Evolutionary conservation across 2,888 invertebrate genomes (phyloP).

Genomic region (Rhagophthalmus giganteus): DNA sequence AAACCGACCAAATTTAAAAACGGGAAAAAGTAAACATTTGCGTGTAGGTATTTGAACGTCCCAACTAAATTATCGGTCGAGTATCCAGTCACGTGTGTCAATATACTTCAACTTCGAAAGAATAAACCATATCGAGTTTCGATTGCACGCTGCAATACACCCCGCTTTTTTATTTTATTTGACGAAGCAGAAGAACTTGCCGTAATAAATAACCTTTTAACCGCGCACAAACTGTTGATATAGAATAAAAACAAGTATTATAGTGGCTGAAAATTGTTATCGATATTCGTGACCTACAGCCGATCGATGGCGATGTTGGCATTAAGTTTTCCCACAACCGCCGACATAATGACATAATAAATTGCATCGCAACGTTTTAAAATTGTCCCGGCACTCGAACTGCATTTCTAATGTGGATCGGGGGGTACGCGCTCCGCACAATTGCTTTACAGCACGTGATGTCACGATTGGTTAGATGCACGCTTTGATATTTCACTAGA

Average conservation of each 20-base stretch:
- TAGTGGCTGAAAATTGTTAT: slow-evolving; percentile 7
- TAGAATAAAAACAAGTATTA: background rate
- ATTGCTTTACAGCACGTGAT: too few species aligned
- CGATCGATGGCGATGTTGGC: slow-evolving; percentile 8
- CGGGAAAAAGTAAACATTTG: slow-evolving; percentile 2
- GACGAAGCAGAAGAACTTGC: slow-evolving; percentile 1
- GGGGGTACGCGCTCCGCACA: too few species aligned
- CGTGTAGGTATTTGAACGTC: slow-evolving; percentile 5
- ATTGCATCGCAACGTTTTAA: slow-evolving; percentile 17
- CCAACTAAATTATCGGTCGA: slow-evolving; percentile 4
- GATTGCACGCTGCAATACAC: background rate
- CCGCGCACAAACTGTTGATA: slow-evolving; percentile 2
- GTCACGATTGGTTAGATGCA: too few species aligned
- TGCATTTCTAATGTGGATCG: slow-evolving; percentile 27
- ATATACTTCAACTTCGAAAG: too few species aligned
- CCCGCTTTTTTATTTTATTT: background rate
- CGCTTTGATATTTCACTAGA: too few species aligned
- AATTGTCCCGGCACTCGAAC: slow-evolving; percentile 17
- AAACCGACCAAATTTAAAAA: slow-evolving; percentile 3
- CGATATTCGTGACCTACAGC: slow-evolving; percentile 12
- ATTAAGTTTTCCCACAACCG: slow-evolving; percentile 21
- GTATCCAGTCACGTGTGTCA: slow-evolving; percentile 7
- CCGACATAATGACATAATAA: slow-evolving; percentile 23
- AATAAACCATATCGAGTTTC: too few species aligned
- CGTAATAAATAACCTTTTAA: slow-evolving; percentile 4